Evolutionary conservation across 2,113 vertebrate species (phyloP).

Genomic region (Cyprinus carpio): DNA sequence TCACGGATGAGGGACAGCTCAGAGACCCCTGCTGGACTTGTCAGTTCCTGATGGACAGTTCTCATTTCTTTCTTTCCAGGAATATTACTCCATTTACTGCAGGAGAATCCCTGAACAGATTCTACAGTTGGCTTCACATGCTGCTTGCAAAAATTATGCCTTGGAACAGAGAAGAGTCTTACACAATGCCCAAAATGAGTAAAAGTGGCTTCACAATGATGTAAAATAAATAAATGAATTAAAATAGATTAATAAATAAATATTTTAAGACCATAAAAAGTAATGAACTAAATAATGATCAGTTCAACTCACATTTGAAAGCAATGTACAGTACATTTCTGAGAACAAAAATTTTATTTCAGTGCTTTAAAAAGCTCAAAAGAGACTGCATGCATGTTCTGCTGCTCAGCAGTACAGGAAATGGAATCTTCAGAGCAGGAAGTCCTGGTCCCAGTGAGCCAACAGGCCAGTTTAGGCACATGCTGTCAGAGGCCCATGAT

Average conservation of each 20-base stretch:
- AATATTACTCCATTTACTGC: background rate
- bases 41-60: slow-evolving; percentile 32
- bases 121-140: background rate
- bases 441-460: slow-evolving; percentile 47
- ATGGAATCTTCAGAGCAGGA: slow-evolving; percentile 54
- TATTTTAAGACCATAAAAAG: background rate
- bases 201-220: background rate
- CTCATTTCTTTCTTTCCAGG: slow-evolving; percentile 23
- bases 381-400: background rate
- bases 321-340: background rate
- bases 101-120: background rate
- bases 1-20: slow-evolving; percentile 13
- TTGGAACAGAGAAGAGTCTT: background rate
- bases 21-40: slow-evolving; percentile 6
- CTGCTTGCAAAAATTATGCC: background rate
- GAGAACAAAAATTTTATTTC: background rate
- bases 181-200: background rate
- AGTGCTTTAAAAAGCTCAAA: background rate
- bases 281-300: background rate
- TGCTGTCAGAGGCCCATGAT: slow-evolving; percentile 31
- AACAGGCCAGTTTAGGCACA: slow-evolving; percentile 52
- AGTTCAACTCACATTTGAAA: background rate
- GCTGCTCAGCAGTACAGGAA: slow-evolving; percentile 33
- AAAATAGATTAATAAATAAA: background rate
- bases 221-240: background rate